Evolutionary conservation across 2,797 vertebrate genomes (phyloP).

Genomic region (Cygnus olor): DNA sequence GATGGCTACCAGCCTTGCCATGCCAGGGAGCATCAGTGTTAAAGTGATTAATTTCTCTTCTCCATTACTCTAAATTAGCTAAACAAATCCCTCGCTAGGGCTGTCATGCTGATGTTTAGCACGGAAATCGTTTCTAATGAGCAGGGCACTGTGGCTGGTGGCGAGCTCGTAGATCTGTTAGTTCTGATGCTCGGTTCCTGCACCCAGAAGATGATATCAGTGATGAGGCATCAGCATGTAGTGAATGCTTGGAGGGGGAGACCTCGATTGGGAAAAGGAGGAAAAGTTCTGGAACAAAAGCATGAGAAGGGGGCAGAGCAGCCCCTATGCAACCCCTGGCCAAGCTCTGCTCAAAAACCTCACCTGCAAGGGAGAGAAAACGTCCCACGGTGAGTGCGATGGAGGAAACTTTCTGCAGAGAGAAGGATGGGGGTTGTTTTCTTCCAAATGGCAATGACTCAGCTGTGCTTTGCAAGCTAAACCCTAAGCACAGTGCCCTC

Average conservation of each 20-base stretch:
- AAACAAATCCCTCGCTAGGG: slow-evolving; percentile 76
- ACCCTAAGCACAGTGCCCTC: background rate
- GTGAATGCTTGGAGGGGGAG: no score
- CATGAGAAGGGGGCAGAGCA: background rate
- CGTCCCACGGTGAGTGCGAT: background rate
- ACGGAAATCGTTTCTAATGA: slow-evolving; percentile 79
- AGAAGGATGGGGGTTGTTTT: background rate
- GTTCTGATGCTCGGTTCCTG: background rate
- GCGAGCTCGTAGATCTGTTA: slow-evolving; percentile 29
- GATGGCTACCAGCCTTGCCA: background rate
- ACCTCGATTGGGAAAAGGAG: background rate
- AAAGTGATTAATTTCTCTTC: slow-evolving; percentile 75
- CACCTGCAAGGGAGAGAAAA: background rate
- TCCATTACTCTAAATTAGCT: slow-evolving; percentile 78
- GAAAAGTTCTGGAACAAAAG: background rate
- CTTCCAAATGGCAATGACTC: background rate
- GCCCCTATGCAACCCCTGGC: background rate
- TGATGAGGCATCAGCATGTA: background rate
- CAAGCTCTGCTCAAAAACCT: background rate
- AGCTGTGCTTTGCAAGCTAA: background rate
- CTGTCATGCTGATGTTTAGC: slow-evolving; percentile 74
- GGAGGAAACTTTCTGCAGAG: background rate
- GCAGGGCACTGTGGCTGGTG: slow-evolving; percentile 33
- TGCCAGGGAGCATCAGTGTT: slow-evolving; percentile 31
- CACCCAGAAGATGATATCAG: background rate